phyloP scores from a whole-genome alignment of 2,888 invertebrate species.

The Chorisops tibialis region DNA sequence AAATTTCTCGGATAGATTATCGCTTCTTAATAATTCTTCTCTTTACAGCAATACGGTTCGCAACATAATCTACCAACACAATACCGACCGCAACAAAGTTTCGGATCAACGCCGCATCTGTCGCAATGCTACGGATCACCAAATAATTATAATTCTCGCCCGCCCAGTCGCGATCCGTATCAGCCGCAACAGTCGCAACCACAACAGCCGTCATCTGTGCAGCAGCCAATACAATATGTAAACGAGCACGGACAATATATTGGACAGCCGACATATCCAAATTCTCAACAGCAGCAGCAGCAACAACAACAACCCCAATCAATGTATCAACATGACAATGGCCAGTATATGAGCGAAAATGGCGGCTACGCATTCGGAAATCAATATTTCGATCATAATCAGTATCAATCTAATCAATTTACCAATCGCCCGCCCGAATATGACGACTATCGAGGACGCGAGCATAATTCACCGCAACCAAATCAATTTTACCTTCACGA shows the following conservation, averaged over 20 bases:
- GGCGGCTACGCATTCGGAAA: constrained; percentile 33
- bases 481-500: constrained; percentile 77
- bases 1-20: too few relatives aligned
- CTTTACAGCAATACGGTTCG: constrained; percentile 54
- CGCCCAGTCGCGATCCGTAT: constrained; percentile 50
- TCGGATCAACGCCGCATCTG: constrained; percentile 51
- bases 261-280: constrained; percentile 48
- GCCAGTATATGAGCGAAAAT: constrained; percentile 57
- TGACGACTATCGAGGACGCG: constrained; percentile 49
- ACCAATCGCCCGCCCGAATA: constrained; percentile 54
- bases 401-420: constrained; percentile 39
- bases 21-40: not conserved
- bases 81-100: constrained; percentile 46
- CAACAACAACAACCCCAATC: constrained; percentile 50
- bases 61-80: constrained; percentile 55
- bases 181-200: constrained; percentile 39
- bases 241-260: constrained; percentile 51
- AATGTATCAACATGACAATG: constrained; percentile 53
- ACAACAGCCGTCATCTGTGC: constrained; percentile 40
- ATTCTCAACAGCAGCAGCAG: constrained; percentile 57
- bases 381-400: constrained; percentile 33
- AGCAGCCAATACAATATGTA: constrained; percentile 51
- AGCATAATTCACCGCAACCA: constrained; percentile 48
- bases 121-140: constrained; percentile 47
- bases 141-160: constrained; percentile 47